Conservation (phyloP, 1,140 invertebrate species). For the Temnothorax curvispinosus region DNA sequence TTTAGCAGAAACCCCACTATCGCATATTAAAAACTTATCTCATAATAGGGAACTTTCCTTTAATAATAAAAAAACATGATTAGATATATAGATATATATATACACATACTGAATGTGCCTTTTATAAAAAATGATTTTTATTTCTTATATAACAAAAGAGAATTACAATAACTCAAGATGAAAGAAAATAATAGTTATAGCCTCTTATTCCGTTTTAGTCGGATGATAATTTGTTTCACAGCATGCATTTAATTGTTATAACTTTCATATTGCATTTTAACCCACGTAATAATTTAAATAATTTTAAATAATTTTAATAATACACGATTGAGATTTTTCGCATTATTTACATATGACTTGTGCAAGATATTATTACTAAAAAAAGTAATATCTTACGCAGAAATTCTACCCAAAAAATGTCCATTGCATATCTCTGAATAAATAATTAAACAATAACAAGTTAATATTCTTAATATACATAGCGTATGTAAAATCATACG, state of each 20-base stretch:
- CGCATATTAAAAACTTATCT: too few species aligned
- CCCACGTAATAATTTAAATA: conserved; percentile 4
- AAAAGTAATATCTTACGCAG: conserved; percentile 41
- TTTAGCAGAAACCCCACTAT: too few species aligned
- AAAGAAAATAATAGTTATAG: conserved; percentile 43
- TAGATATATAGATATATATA: conserved; percentile 29
- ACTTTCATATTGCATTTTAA: conserved; percentile 48
- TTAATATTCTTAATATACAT: conserved; percentile 68
- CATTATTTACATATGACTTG: conserved; percentile 67
- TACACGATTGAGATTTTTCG: conserved; percentile 31
- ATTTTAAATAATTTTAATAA: conserved; percentile 31
- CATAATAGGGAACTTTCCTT: too few species aligned
- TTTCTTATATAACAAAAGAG: conserved; percentile 12
- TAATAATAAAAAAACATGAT: conserved; percentile 31
- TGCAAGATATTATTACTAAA: conserved; percentile 53
- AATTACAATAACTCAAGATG: background rate
- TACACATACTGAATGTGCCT: background rate
- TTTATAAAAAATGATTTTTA: background rate
- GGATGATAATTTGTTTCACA: conserved; percentile 30
- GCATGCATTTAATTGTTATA: conserved; percentile 19
- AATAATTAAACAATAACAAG: conserved; percentile 70
- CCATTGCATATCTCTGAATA: conserved; percentile 62
- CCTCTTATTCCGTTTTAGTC: conserved; percentile 24
- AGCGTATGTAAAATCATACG: conserved; percentile 54
- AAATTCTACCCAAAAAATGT: conserved; percentile 28